Evolutionary conservation across 1,140 invertebrate genomes (phyloP).

Genomic region (Lepidurus couesii): DNA sequence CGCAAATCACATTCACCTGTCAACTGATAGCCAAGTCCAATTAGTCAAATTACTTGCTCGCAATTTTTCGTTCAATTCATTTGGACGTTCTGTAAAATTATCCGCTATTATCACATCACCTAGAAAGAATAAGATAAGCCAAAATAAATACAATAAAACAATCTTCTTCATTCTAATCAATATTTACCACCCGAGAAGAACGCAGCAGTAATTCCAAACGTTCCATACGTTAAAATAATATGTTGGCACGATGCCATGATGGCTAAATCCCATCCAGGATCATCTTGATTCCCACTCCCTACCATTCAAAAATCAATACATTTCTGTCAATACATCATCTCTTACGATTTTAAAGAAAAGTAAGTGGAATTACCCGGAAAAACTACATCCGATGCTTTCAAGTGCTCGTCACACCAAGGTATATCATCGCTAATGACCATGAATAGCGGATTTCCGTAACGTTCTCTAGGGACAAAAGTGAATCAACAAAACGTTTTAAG

Average conservation of each 20-base stretch:
- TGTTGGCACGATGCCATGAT: conserved; percentile 11
- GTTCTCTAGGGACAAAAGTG: neutral
- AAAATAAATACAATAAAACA: too few relatives aligned
- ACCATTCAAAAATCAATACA: neutral
- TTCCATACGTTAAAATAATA: neutral
- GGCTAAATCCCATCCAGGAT: neutral
- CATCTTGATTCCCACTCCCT: neutral
- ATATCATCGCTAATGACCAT: conserved; percentile 8
- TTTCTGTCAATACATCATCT: neutral
- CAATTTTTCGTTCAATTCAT: neutral
- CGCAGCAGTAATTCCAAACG: conserved; percentile 19
- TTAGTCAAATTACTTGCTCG: neutral
- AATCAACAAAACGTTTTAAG: neutral
- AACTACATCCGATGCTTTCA: neutral
- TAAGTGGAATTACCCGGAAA: neutral
- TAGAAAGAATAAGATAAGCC: neutral
- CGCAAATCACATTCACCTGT: too few relatives aligned
- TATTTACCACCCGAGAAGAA: conserved; percentile 16
- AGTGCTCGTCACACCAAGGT: neutral
- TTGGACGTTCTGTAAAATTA: conserved; percentile 23
- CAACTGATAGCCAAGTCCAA: neutral
- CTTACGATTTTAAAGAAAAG: neutral
- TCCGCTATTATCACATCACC: conserved; percentile 25
- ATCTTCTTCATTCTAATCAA: neutral
- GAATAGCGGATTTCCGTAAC: neutral